A percentile compares a stretch with the other conserved stretches of the same genome.
Conservation (phyloP, 1,140 invertebrate species). For the Cydia splendana region DNA sequence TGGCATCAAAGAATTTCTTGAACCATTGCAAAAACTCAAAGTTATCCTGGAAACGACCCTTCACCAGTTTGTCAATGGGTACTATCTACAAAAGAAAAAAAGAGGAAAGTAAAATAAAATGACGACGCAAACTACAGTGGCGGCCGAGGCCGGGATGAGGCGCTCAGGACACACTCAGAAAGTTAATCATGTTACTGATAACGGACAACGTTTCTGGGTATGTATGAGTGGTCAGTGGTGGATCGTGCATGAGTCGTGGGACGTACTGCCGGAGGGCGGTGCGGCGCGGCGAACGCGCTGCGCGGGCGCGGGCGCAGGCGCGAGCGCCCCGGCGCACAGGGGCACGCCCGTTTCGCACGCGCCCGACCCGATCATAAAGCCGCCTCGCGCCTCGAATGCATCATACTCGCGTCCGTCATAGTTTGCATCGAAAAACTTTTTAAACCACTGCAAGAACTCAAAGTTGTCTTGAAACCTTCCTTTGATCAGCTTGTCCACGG, state of each 20-base stretch:
- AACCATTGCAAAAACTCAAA: constrained; percentile 99
- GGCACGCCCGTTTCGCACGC: constrained; percentile 70
- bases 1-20: constrained; percentile 99
- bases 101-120: constrained; percentile 73
- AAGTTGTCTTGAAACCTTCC: constrained; percentile 99
- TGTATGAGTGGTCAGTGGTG: constrained; percentile 36
- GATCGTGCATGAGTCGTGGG: constrained; percentile 44
- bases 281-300: constrained; percentile 49
- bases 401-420: constrained; percentile 98
- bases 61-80: constrained; percentile 93
- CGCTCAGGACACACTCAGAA: constrained; percentile 43
- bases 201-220: constrained; percentile 39
- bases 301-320: constrained; percentile 47
- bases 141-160: constrained; percentile 43
- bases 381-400: constrained; percentile 89
- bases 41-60: constrained; percentile 98
- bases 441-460: constrained; percentile 99
- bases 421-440: constrained; percentile 99
- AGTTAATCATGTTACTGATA: constrained; percentile 31
- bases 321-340: constrained; percentile 50
- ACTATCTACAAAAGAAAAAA: constrained; percentile 87
- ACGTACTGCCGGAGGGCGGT: constrained; percentile 72
- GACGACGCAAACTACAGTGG: constrained; percentile 43
- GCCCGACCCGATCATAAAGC: constrained; percentile 70
- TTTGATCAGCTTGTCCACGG: constrained; percentile 98